A percentile compares a stretch with the other conserved stretches of the same genome.
These are phyloP conservation scores for Chaetorhynchus papuensis DNA, from an alignment of 2,113 vertebrate species.

Conservation along the genomic window DNA sequence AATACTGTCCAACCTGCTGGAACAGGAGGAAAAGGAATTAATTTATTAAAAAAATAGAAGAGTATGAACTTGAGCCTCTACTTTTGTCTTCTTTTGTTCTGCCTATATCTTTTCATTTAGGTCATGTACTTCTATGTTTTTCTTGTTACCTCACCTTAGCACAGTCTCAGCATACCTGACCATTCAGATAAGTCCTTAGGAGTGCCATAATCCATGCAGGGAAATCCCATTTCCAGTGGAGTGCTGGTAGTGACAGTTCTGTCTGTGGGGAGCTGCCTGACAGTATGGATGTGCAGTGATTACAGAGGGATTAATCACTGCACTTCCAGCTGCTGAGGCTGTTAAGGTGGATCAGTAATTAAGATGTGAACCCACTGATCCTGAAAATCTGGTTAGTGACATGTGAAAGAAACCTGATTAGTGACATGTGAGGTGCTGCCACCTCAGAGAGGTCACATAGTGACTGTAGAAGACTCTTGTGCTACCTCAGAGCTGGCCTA, in stretches of 20 bases:
- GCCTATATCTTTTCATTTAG: neutral
- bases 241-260: neutral
- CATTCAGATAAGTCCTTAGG: neutral
- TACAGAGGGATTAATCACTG: neutral
- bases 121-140: neutral
- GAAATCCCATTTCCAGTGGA: neutral
- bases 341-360: neutral
- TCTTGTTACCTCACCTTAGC: neutral
- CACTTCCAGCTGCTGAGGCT: neutral
- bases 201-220: neutral
- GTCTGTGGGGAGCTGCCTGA: neutral
- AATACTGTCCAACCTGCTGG: neutral
- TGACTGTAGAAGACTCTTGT: neutral
- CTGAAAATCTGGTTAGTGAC: neutral
- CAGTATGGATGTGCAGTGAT: neutral
- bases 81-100: neutral
- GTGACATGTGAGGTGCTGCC: neutral
- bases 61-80: neutral
- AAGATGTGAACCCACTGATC: neutral
- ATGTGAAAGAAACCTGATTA: neutral
- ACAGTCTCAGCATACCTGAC: neutral
- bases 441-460: neutral
- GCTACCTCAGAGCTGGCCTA: neutral
- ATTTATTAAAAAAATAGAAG: neutral
- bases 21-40: neutral